These are phyloP conservation scores for Chironex yamaguchii DNA, from an alignment of 30 jellyfish, hydroid and myxozoan genomes.

Conservation along the genomic window DNA sequence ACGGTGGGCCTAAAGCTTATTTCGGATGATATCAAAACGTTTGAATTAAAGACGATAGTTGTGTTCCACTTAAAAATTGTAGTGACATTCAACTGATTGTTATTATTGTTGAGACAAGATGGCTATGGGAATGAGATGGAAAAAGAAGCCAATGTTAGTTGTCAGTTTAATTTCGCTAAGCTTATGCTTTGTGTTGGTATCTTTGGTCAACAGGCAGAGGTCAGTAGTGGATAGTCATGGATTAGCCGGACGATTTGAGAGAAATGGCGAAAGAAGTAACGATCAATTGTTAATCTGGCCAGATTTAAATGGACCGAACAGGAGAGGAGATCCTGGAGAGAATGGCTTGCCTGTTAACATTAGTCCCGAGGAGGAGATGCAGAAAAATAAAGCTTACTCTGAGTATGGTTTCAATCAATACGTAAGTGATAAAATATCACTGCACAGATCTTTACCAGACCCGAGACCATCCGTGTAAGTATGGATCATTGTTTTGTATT, in stretches of 20 bases:
- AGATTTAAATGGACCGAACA: conserved; percentile 62
- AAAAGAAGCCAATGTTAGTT: background rate
- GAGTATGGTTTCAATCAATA: conserved; percentile 96
- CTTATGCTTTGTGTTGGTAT: background rate
- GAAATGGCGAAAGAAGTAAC: background rate
- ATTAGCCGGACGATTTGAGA: too few relatives aligned
- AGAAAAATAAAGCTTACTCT: conserved; percentile 78
- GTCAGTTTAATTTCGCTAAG: too few relatives aligned
- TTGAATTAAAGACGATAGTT: too few relatives aligned
- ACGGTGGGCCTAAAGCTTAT: too few relatives aligned
- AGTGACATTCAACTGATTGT: too few relatives aligned
- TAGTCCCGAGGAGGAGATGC: conserved; percentile 75
- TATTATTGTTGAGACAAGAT: too few relatives aligned
- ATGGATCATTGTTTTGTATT: background rate
- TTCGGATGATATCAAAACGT: too few relatives aligned
- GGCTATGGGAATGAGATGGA: background rate
- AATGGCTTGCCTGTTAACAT: conserved; percentile 79
- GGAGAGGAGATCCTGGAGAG: conserved; percentile 89
- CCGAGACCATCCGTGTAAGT: conserved; percentile 87
- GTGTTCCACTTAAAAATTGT: too few relatives aligned
- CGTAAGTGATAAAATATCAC: conserved; percentile 93
- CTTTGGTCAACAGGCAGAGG: background rate
- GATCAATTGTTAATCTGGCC: conserved; percentile 62
- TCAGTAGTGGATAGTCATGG: background rate
- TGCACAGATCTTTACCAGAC: conserved; percentile 89